Evolutionary conservation across 2,888 invertebrate genomes (phyloP), one percentile per base, ranked within the genome.

Genomic region (Ctenicera cuprea): DNA sequence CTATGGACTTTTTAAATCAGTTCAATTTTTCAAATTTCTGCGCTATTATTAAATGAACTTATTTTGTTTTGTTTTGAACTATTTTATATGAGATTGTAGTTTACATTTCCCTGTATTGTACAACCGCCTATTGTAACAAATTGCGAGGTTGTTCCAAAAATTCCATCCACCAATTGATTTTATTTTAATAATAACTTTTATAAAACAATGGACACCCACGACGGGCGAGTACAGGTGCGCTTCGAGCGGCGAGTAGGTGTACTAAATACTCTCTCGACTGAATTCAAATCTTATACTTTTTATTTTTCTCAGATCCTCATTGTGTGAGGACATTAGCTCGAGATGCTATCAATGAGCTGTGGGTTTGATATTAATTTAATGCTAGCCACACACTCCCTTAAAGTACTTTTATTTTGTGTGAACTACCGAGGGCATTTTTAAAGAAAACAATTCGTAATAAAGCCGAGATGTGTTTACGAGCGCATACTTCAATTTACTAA

Each of bases 281-380:
- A 85, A 85, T 85, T 86, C 84, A 85, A 85, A 85, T 85, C 84
- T 82, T 80, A 79, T 83, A 81, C 81, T 85, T 84, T 85, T 85
- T 84, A 85, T 85, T 83, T 83, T 82, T 80, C 82, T 81, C 81
- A 80, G 86, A 83, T 85, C 84, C 84, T 85, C 85, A 86, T 86
- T 86, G 86, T 85, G 85, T 85, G 85, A 85, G 85, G 86, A 85
- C 86, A 86, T 86, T 86, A 85, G 85, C 85, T 85, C 81, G 81
- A 85, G 85, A 85, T 85, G 80, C 78, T 85, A 85, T 85, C 85
- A 79, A 79, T 78, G 78, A 80, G 78, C 80, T 84, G 83, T 85
- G 84, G 85, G 85, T 81, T 85, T 85, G 84, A 84, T 85, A 85
- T 85, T 85, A 85, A 85, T 85, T 85, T 85, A 85, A 84, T 84